Evolutionary conservation across 2,797 vertebrate genomes (phyloP).

Genomic region (Holocentrus rufus): DNA sequence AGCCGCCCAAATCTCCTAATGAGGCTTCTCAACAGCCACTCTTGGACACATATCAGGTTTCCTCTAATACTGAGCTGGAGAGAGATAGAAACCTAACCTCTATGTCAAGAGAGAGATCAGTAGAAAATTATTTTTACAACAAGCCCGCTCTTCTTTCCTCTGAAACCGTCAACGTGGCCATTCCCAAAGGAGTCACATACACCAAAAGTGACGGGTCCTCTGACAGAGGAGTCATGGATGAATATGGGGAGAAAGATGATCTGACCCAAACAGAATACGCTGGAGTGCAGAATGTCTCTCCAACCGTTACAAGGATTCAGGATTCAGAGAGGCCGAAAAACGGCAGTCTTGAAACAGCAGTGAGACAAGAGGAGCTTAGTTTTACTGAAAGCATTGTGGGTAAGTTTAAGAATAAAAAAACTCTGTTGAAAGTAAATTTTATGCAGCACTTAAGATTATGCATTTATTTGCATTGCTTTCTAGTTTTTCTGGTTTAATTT

Average conservation of each 20-base stretch:
- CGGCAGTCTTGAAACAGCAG: constrained; percentile 32
- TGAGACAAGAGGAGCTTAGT: constrained; percentile 58
- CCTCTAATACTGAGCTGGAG: constrained; percentile 74
- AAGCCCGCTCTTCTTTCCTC: constrained; percentile 68
- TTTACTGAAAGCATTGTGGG: constrained; percentile 61
- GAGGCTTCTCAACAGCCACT: constrained; percentile 37
- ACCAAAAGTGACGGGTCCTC: constrained; percentile 37
- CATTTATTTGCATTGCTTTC: constrained; percentile 62
- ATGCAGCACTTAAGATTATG: too few relatives aligned
- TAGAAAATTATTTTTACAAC: constrained; percentile 37
- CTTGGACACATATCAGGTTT: constrained; percentile 46
- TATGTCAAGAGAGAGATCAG: constrained; percentile 59
- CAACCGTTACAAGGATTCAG: constrained; percentile 34
- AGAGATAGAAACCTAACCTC: constrained; percentile 65
- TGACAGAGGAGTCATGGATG: constrained; percentile 35
- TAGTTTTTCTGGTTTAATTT: constrained; percentile 22
- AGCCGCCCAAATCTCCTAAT: constrained; percentile 22
- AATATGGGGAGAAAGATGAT: constrained; percentile 22
- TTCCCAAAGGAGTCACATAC: constrained; percentile 57
- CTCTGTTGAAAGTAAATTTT: not conserved
- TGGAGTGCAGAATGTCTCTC: constrained; percentile 4
- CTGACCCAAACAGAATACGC: constrained; percentile 37
- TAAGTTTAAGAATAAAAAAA: constrained; percentile 48
- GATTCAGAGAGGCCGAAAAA: constrained; percentile 40
- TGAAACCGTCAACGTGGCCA: constrained; percentile 65